phyloP scores from a whole-genome alignment of 1,140 invertebrate species.

The Nixonia krombeini region DNA sequence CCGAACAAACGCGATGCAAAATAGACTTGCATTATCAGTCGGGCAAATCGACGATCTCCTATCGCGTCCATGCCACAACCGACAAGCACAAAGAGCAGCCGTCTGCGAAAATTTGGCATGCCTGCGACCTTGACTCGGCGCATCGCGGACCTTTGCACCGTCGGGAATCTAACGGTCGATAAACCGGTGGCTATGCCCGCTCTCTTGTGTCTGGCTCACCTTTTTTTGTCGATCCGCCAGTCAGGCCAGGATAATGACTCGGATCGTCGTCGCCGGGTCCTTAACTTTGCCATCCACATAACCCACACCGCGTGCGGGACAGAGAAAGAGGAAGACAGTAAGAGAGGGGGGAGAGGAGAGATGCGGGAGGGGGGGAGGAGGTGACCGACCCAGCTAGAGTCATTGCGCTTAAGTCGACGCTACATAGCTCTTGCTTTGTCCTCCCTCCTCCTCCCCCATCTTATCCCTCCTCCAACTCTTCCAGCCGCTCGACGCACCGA shows the following conservation, averaged over 20 bases:
- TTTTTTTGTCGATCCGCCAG: background rate
- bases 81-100: no score
- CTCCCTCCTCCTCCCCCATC: background rate
- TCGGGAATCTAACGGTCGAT: conserved; percentile 45
- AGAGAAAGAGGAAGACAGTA: background rate
- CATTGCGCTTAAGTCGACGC: conserved; percentile 2
- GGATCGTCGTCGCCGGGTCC: conserved; percentile 15
- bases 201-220: conserved; percentile 2
- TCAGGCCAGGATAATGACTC: conserved; percentile 27
- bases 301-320: background rate
- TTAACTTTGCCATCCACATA: conserved; percentile 8
- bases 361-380: background rate
- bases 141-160: no score
- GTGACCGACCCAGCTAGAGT: conserved; percentile 2
- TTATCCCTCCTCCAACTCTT: conserved; percentile 12
- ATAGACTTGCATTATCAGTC: no score
- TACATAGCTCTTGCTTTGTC: conserved; percentile 6
- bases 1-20: no score
- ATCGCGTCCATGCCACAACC: no score
- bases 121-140: no score
- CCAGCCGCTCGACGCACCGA: background rate
- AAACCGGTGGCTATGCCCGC: background rate
- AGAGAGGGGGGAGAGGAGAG: no score
- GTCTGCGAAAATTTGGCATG: no score
- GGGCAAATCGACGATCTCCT: no score